These are phyloP conservation scores for Cyclophora punctaria DNA, from an alignment of 2,888 invertebrate genomes.

Conservation along the genomic window DNA sequence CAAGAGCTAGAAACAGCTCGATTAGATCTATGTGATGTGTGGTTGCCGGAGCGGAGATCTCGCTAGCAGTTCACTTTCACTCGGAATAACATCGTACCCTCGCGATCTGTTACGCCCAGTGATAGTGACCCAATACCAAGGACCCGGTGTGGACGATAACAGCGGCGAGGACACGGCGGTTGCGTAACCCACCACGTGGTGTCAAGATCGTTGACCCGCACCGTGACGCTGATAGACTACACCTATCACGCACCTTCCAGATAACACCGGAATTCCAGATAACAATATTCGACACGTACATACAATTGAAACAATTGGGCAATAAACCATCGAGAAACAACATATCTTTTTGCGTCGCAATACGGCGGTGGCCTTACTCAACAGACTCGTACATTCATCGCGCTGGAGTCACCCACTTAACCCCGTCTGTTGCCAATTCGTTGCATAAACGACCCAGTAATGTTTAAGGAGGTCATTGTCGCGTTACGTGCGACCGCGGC, in stretches of 20 bases:
- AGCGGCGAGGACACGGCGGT: slow-evolving; percentile 29
- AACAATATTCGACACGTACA: slow-evolving; percentile 33
- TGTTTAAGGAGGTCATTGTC: slow-evolving; percentile 70
- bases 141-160: slow-evolving; percentile 28
- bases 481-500: slow-evolving; percentile 39
- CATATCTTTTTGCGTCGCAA: slow-evolving; percentile 25
- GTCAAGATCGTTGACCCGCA: slow-evolving; percentile 54
- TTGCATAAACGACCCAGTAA: slow-evolving; percentile 70
- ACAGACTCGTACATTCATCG: slow-evolving; percentile 45
- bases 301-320: slow-evolving; percentile 29
- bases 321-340: slow-evolving; percentile 24
- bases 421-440: slow-evolving; percentile 48
- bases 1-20: slow-evolving; percentile 37
- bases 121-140: slow-evolving; percentile 31
- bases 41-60: slow-evolving; percentile 25
- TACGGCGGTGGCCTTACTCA: slow-evolving; percentile 46
- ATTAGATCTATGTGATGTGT: slow-evolving; percentile 36
- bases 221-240: slow-evolving; percentile 48
- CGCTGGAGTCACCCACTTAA: slow-evolving; percentile 53
- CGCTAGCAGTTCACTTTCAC: slow-evolving; percentile 48
- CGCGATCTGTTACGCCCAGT: slow-evolving; percentile 20
- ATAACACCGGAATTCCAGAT: slow-evolving; percentile 49
- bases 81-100: slow-evolving; percentile 28
- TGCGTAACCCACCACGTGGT: slow-evolving; percentile 60
- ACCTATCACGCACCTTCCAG: slow-evolving; percentile 50